Evolutionary conservation across 2,888 invertebrate species (phyloP), one percentile per base, ranked within the genome.

Genomic region (Pilophorus perplexus): DNA sequence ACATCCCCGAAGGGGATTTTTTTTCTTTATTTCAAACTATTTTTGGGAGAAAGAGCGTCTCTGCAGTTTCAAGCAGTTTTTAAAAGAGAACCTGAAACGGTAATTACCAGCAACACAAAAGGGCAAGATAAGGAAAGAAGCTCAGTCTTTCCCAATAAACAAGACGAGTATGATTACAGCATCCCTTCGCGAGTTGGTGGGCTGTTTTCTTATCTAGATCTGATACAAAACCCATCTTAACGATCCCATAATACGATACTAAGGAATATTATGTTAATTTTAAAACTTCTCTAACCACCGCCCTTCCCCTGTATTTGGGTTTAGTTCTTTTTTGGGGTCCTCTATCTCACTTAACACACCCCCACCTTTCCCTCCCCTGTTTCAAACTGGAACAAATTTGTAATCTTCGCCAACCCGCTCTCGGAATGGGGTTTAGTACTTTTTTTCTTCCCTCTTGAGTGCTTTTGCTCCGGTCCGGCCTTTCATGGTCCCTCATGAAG

Each of bases 221-320:
- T 38, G 55, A 55, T 55, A 55, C 55, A 55, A 55, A 52, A 55
- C 55, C 22, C 38, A 55, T 55, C 55, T 55, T 55, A 55, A 55
- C 55, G 55, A 55, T 55, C 55, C 55, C 55, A 55, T 55, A 55
- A 37, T 55, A 55, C 55, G 55, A 55, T 55, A 28, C 55, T 22
- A 37, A n/a, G 55, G 55, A 55, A 55, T 55, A 55, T 55, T 55
- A 55, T 55, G 55, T 55, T 55, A 55, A 55, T 55, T 55, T 55
- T 55, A 52, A n/a, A 55, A 55, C 38, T 55, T 55, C 55, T 33
- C 55, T 55, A 55, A 55, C 55, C 55, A 38, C 55, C 55, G 38
- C 55, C 55, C 23, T 38, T 38, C 38, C 38, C 38, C 38, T 55
- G 55, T 55, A 38, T 38, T 37, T 38, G 37, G 37, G 33, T n/a